Conservation (phyloP, 1,140 invertebrate species). For the Ctenoplectra terminalis region DNA sequence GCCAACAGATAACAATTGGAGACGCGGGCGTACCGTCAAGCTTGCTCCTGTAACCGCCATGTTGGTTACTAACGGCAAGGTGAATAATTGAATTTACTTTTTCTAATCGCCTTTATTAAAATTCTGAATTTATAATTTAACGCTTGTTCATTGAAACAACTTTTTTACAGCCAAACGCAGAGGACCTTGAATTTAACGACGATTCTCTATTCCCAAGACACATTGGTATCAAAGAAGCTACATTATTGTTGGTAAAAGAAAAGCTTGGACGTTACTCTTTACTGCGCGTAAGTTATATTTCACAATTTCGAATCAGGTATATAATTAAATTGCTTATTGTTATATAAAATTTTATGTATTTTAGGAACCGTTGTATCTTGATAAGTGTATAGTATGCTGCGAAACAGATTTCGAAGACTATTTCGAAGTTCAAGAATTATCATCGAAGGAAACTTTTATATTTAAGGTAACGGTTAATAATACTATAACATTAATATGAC, state of each 20-base stretch:
- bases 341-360: constrained; percentile 46
- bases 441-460: constrained; percentile 96
- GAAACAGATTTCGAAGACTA: constrained; percentile 95
- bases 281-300: constrained; percentile 86
- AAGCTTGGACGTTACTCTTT: constrained; percentile 94
- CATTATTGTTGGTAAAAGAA: constrained; percentile 93
- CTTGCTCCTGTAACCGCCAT: constrained; percentile 93
- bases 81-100: constrained; percentile 72
- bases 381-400: constrained; percentile 94
- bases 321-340: background rate
- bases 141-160: background rate
- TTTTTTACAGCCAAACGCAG: constrained; percentile 82
- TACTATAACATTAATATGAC: background rate
- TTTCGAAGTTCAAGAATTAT: constrained; percentile 97
- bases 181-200: constrained; percentile 78
- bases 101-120: background rate
- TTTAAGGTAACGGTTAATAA: constrained; percentile 89
- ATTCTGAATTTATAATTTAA: background rate
- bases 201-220: constrained; percentile 85
- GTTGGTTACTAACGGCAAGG: constrained; percentile 94
- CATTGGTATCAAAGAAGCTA: constrained; percentile 92
- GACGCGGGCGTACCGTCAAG: constrained; percentile 93
- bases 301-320: background rate
- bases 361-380: constrained; percentile 93
- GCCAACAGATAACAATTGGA: constrained; percentile 95